phyloP scores from a whole-genome alignment of 2,888 invertebrate genomes.

The Isoperla grammatica region DNA sequence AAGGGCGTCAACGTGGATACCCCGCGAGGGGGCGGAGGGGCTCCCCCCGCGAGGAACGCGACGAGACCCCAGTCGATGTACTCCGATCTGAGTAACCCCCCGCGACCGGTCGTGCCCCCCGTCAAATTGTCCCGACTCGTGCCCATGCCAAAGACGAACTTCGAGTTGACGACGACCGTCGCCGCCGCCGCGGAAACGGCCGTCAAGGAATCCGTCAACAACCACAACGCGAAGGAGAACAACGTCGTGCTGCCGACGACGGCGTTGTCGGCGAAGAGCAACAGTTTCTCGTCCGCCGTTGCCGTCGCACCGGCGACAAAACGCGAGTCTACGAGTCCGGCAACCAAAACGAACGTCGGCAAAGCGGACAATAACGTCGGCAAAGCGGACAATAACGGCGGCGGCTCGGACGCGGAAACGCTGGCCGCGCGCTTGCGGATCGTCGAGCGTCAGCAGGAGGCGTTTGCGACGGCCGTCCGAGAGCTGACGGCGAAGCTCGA shows the following conservation, averaged over 20 bases:
- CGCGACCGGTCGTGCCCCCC: background rate
- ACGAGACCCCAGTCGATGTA: slow-evolving; percentile 6
- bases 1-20: slow-evolving; percentile 48
- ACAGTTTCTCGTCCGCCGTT: background rate
- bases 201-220: background rate
- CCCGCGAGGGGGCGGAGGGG: slow-evolving; percentile 31
- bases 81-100: background rate
- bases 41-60: background rate
- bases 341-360: background rate
- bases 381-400: too few species aligned
- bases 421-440: slow-evolving; percentile 47
- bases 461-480: slow-evolving; percentile 56
- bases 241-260: background rate
- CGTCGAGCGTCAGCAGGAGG: slow-evolving; percentile 53
- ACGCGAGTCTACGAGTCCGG: too few species aligned
- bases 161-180: background rate
- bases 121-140: background rate
- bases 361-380: background rate
- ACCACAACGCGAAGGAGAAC: background rate
- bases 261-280: background rate
- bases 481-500: slow-evolving; percentile 57
- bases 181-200: background rate
- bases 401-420: background rate
- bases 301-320: too few species aligned
- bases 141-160: background rate